These are phyloP conservation scores for Calephelis virginiensis DNA, from an alignment of 1,140 invertebrate species.

Conservation along the genomic window DNA sequence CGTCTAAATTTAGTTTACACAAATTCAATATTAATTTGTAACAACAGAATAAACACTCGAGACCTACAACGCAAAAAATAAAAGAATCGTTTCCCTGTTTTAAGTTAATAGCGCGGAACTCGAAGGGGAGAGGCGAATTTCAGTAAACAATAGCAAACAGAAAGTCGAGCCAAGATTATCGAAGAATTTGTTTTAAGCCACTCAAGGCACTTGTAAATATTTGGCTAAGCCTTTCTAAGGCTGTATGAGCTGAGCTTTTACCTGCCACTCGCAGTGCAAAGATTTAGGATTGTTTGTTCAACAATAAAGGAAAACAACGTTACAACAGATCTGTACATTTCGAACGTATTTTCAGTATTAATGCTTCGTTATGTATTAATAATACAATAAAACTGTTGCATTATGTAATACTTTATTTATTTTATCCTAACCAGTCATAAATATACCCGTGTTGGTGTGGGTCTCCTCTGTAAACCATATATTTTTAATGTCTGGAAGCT, in stretches of 20 bases:
- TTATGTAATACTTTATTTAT: no score
- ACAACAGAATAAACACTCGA: slow-evolving; percentile 6
- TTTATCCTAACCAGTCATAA: no score
- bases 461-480: no score
- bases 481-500: no score
- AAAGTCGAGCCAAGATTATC: slow-evolving; percentile 65
- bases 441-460: no score
- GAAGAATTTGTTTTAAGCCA: slow-evolving; percentile 76
- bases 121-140: slow-evolving; percentile 54
- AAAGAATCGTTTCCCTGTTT: slow-evolving; percentile 14
- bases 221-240: slow-evolving; percentile 64
- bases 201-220: slow-evolving; percentile 73
- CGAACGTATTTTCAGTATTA: slow-evolving; percentile 21
- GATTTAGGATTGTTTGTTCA: slow-evolving; percentile 60
- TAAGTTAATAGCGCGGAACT: slow-evolving; percentile 27
- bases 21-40: no score
- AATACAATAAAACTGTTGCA: no score
- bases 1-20: no score
- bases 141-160: slow-evolving; percentile 59
- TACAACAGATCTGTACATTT: slow-evolving; percentile 20
- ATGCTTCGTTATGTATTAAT: background rate
- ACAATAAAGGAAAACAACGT: slow-evolving; percentile 30
- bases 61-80: slow-evolving; percentile 20
- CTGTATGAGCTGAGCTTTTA: slow-evolving; percentile 49
- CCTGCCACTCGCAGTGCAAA: slow-evolving; percentile 53